Base-by-base conservation (phyloP, 2,113 vertebrate genomes). In the Misgurnus anguillicaudatus region DNA sequence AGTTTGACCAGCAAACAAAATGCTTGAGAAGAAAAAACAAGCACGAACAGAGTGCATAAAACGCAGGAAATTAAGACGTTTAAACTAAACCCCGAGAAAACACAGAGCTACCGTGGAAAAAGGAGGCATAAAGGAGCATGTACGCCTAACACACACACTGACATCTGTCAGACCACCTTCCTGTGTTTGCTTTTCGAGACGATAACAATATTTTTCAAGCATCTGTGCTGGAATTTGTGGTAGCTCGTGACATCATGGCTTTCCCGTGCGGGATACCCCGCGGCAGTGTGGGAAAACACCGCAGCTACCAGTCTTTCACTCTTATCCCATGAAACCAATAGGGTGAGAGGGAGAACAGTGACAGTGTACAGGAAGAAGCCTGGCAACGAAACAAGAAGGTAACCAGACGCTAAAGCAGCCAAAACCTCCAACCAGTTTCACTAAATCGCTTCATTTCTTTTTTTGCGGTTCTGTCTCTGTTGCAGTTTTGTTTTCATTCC, bases 191-290 rank as follows among this genome's bases (percentile, higher is more conserved):
- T 3, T 62, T 73, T 70, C 47, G 14, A 55, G 66, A 42, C 17
- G 64, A 77, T 72, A 81, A 79, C 63, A 51, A 36, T n/a, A 41
- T 71, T 78, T 80, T 81, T 82, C 53, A 75, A 77, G 7, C 36
- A 45, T 69, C n/a, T 19, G 9, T 41, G 24, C 14, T 58, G 79
- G 79, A 83, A 85, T 85, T 66, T 63, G 76, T 58, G 42, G 39
- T 63, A 68, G 78, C 48, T 73, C 53, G 72, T 83, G 78, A 79
- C 76, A 83, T 83, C 72, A 68, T 55, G 6, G 19, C 45, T 57
- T 74, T 66, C 70, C 62, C 36, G 45, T 51, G 72, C 10, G 70
- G 47, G 36, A 72, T 38, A 63, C 62, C 58, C 31, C 9, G 1
- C 63, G n/a, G 48, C 19, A 65, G 61, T 72, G 77, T 82, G 75